Base-by-base conservation (phyloP, 2,888 invertebrate species). In the Mesodorylaimus sp. region DNA sequence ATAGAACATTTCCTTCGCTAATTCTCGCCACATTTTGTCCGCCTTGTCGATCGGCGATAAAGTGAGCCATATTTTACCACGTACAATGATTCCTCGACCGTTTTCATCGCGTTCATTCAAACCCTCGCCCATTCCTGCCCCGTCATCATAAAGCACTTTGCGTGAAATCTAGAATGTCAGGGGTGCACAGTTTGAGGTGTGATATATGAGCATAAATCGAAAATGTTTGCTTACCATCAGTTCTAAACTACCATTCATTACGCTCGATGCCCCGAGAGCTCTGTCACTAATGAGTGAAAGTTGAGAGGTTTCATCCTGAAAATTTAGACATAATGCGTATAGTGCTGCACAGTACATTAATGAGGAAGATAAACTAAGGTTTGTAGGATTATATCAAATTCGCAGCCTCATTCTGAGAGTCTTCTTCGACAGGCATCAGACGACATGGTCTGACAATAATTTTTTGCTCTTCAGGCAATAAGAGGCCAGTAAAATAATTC, bases 221-320 rank as follows among this genome's bases (percentile, higher is more conserved):
- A n/a, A n/a, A n/a, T n/a, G n/a, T n/a, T n/a, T n/a, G n/a, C n/a
- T n/a, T 16, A 60, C 61, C 61, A 61, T 64, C n/a, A 61, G 32
- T 42, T 65, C 65, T 7, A 65, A 45, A 21, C 54, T 47, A 24
- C 65, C 64, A 32, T 61, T 54, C 1, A 39, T 21, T 13, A 55
- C 45, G 16, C 58, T 57, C 10, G 56, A 50, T 29, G 59, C 62
- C 32, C 66, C 66, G 47, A 66, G 61, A 2, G 62, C 56, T 37
- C 73, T 58, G 56, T 73, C 73, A 2, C 67, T 69, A 48, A 71
- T 52, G 3, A 72, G 58, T 2, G 67, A 68, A 47, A 70, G 52
- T 52, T 68, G 69, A 5, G 55, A 48, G 5, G 43, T 45, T 1
- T 38, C 48, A 44, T 62, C 61, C 37, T 44, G 32, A 32, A 32